Base-by-base conservation (phyloP, 2,113 vertebrate species). In the Xenotilapia leptura region DNA sequence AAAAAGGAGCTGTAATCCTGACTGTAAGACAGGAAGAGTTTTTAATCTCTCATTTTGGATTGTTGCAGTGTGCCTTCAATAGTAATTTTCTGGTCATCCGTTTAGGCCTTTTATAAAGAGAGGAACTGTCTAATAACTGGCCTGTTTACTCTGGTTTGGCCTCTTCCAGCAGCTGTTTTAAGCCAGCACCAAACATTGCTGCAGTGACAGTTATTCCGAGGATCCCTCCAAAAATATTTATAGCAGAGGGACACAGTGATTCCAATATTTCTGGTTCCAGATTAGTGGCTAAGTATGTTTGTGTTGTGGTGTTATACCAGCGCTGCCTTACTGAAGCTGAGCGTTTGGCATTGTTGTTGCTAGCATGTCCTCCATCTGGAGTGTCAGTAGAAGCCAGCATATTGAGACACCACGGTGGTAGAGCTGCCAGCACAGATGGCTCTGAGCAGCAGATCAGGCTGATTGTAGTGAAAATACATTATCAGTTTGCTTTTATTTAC, bases 351-450 rank as follows among this genome's bases (percentile, higher is more conserved):
- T 91, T 81, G 84, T 86, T 85, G 88, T 84, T 82, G 85, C 80
- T 80, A 28, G 28, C 17, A 77, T 89, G 55, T 89, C 58, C 54
- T 89, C 91, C 93, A 92, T 94, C 93, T 95, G 94, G 56, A 75
- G 85, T 55, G 86, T 65, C 77, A 23, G 77, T 62, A 28, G 86
- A 90, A 31, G 89, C 88, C 84, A 83, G 80, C 92, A 89, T 90
- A 89, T 91, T 83, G 91, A 85, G 89, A 53, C 89, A 79, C 56
- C 82, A 53, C 19, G 82, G 62, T 28, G 54, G 26, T 6, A 62
- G 82, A 54, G 77, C 82, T 89, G 90, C 90, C 90, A 92, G 7
- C 89, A 75, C 94, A 93, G 90, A 92, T 94, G 92, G 92, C 82
- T 28, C 82, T 17, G n/a, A 90, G 85, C 45, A 28, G 15, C 10